phyloP scores from a whole-genome alignment of 2,113 vertebrate species.

The Cyprinodon brontotheroides region DNA sequence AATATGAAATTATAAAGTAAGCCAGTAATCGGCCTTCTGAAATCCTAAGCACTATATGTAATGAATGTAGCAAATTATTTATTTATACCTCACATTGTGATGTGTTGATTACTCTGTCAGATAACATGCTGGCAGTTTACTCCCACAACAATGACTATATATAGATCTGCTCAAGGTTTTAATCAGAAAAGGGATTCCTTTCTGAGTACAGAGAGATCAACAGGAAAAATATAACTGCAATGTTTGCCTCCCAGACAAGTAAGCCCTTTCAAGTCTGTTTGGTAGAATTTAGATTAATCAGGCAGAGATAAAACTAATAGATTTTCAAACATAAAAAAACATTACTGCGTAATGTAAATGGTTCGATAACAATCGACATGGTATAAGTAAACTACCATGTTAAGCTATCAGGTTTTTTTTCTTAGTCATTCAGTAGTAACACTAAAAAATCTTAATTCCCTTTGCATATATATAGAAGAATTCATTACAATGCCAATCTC shows the following conservation, averaged over 20 bases:
- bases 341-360: neutral
- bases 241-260: neutral
- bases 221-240: neutral
- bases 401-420: no score
- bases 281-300: neutral
- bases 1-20: conserved; percentile 20
- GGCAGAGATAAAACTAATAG: no score
- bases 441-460: no score
- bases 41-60: conserved; percentile 19
- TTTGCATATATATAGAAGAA: neutral
- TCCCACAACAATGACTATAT: neutral
- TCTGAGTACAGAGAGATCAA: neutral
- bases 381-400: no score
- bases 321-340: neutral
- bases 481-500: neutral
- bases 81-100: neutral
- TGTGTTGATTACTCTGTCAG: neutral
- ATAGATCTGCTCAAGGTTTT: neutral
- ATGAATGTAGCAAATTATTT: neutral
- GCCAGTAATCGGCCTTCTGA: conserved; percentile 29
- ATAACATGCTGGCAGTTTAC: neutral
- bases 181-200: neutral
- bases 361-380: neutral
- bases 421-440: neutral
- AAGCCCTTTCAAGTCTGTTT: neutral